Evolutionary conservation across 2,113 vertebrate species (phyloP).

Genomic region (Charina bottae): DNA sequence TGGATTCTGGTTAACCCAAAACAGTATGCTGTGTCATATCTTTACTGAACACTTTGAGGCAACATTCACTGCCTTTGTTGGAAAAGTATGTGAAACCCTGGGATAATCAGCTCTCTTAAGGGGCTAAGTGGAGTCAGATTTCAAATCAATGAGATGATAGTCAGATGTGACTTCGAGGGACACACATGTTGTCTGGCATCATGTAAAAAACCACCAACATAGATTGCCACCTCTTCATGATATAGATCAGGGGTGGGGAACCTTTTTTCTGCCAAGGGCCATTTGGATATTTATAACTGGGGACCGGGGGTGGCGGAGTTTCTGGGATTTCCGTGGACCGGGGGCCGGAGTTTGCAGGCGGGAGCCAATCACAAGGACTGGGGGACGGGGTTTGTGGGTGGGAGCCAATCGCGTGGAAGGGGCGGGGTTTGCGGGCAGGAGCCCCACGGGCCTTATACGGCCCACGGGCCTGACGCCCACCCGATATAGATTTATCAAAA

Average conservation of each 20-base stretch:
- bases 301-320: too few species aligned
- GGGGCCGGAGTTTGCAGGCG: too few species aligned
- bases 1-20: not conserved
- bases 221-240: not conserved
- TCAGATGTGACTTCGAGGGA: not conserved
- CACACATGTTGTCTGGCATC: not conserved
- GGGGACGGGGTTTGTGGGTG: too few species aligned
- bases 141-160: not conserved
- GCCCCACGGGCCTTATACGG: too few species aligned
- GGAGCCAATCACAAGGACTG: too few species aligned
- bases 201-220: not conserved
- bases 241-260: too few species aligned
- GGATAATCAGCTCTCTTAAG: not conserved
- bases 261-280: too few species aligned
- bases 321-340: too few species aligned
- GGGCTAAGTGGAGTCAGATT: not conserved
- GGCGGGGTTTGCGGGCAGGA: too few species aligned
- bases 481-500: not conserved
- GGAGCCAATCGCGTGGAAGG: too few species aligned
- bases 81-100: not conserved
- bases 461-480: too few species aligned
- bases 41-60: not conserved
- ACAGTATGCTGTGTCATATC: not conserved
- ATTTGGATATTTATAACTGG: too few species aligned
- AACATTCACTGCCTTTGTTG: not conserved